These are phyloP conservation scores for Lasioglossum baleicum DNA, from an alignment of 1,140 invertebrate species.

Conservation along the genomic window DNA sequence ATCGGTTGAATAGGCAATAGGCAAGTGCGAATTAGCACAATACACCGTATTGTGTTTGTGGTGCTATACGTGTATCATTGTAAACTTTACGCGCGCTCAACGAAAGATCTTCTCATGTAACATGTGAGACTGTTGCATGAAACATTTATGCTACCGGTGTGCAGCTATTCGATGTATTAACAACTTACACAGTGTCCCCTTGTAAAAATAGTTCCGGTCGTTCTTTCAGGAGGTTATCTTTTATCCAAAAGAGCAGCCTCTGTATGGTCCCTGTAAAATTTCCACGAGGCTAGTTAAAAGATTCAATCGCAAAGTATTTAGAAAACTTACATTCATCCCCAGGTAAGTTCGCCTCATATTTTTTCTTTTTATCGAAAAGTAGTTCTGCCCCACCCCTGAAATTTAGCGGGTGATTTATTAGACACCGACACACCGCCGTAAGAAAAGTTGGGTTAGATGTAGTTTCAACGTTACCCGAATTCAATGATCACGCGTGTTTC, in stretches of 20 bases:
- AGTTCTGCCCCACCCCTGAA: conserved; percentile 93
- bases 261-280: conserved; percentile 86
- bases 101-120: not conserved
- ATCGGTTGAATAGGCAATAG: not conserved
- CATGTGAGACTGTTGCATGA: not conserved
- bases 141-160: not conserved
- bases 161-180: not conserved
- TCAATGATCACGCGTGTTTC: conserved; percentile 63
- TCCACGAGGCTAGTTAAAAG: conserved; percentile 20
- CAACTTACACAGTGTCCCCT: conserved; percentile 88
- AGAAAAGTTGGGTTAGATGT: conserved; percentile 20
- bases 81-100: not conserved
- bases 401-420: conserved; percentile 26
- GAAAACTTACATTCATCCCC: conserved; percentile 78
- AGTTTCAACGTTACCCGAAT: conserved; percentile 66
- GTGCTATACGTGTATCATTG: not conserved
- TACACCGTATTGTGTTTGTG: conserved; percentile 18
- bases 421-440: not conserved
- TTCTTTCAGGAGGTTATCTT: conserved; percentile 91
- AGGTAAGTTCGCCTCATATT: conserved; percentile 84
- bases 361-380: conserved; percentile 91
- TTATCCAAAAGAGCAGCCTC: conserved; percentile 89
- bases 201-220: conserved; percentile 94
- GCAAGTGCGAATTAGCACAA: conserved; percentile 30
- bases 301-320: not conserved